Evolutionary conservation across 37 sponge, comb jelly and placozoan species (phyloP).

Genomic region (Axinella damicornis): DNA sequence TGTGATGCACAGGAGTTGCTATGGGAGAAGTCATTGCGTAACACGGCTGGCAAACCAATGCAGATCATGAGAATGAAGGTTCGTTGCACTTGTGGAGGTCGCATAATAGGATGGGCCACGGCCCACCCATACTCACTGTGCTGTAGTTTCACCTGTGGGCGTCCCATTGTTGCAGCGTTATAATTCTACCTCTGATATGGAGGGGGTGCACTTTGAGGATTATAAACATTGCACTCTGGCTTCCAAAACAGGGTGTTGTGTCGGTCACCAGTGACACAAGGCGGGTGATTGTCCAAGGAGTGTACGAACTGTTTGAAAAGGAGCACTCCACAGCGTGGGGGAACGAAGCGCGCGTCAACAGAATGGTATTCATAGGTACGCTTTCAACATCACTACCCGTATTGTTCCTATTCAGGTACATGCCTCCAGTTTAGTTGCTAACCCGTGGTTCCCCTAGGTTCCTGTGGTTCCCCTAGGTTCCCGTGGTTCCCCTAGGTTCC

Average conservation of each 20-base stretch:
- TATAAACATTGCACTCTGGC: not conserved
- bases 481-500: too few species aligned
- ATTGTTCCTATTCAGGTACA: too few species aligned
- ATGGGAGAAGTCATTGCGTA: slow-evolving; percentile 75
- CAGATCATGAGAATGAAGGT: slow-evolving; percentile 83
- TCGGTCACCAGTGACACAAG: slow-evolving; percentile 42
- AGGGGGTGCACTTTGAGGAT: not conserved
- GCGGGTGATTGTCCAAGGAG: slow-evolving; percentile 81
- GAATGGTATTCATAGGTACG: slow-evolving; percentile 80
- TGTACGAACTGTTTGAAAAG: slow-evolving; percentile 84
- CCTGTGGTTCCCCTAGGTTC: too few species aligned
- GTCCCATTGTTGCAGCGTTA: too few species aligned
- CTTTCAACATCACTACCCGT: too few species aligned
- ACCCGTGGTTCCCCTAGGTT: too few species aligned
- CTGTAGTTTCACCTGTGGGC: too few species aligned
- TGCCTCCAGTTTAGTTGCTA: too few species aligned
- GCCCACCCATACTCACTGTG: not conserved
- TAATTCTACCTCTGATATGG: not conserved
- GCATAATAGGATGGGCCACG: too few species aligned
- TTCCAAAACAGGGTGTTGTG: slow-evolving; percentile 58
- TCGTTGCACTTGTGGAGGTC: too few species aligned
- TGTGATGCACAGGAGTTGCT: slow-evolving; percentile 47
- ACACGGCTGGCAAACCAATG: slow-evolving; percentile 46
- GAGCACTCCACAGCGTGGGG: slow-evolving; percentile 61
- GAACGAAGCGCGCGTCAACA: slow-evolving; percentile 56